Percentiles rank a stretch among this genome's conserved stretches.
Evolutionary conservation across 1,140 invertebrate genomes (phyloP).

Genomic region (Zaprionus tsacasi): DNA sequence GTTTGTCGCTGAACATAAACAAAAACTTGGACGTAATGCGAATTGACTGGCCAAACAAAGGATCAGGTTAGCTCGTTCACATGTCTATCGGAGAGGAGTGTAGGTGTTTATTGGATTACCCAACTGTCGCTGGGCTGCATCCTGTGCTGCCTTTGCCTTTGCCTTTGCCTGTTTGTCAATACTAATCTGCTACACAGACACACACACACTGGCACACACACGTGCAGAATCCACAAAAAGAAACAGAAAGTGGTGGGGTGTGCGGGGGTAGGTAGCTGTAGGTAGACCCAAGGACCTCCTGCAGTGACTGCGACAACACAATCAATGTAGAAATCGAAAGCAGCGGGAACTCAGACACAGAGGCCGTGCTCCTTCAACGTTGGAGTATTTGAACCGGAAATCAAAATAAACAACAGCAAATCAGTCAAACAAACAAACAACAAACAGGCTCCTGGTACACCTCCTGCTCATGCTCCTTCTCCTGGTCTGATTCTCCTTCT

Average conservation of each 20-base stretch:
- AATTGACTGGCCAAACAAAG: constrained; percentile 34
- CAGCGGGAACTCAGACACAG: constrained; percentile 36
- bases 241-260: constrained; percentile 37
- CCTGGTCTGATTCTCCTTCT: neutral
- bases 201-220: constrained; percentile 30
- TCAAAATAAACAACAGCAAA: constrained; percentile 80
- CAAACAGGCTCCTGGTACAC: constrained; percentile 28
- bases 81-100: neutral
- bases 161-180: constrained; percentile 70
- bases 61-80: constrained; percentile 13
- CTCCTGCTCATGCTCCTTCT: neutral
- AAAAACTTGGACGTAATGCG: constrained; percentile 19
- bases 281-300: constrained; percentile 38
- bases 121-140: constrained; percentile 41
- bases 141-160: constrained; percentile 31
- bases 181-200: constrained; percentile 65
- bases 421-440: constrained; percentile 81
- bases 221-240: constrained; percentile 12
- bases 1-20: constrained; percentile 10
- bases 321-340: constrained; percentile 76
- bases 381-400: constrained; percentile 75
- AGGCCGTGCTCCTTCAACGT: constrained; percentile 19
- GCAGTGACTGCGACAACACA: constrained; percentile 66
- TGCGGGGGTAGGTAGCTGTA: neutral
- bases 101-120: constrained; percentile 78